Evolutionary conservation across 1,140 invertebrate genomes (phyloP).

Genomic region (Musca domestica): DNA sequence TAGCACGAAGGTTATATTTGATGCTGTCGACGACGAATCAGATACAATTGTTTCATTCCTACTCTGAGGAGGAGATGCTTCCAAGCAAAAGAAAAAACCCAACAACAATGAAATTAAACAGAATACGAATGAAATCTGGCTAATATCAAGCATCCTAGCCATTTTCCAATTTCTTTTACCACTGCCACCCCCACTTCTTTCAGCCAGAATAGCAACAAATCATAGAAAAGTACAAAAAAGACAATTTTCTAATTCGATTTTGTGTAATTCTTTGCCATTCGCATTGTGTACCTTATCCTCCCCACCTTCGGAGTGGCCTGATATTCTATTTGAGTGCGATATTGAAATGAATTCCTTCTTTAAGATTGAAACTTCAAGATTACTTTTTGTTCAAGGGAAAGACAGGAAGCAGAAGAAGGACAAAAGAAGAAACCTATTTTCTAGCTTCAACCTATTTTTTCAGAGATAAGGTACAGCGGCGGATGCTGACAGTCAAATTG

Average conservation of each 20-base stretch:
- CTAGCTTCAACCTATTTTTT: background rate
- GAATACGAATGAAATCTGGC: background rate
- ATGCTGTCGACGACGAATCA: too few relatives aligned
- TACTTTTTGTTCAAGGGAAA: background rate
- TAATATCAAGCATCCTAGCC: background rate
- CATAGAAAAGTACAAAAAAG: slow-evolving; percentile 2
- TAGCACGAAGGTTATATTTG: background rate
- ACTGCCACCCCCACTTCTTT: background rate
- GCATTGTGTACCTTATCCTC: background rate
- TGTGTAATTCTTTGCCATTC: background rate
- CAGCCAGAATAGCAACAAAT: background rate
- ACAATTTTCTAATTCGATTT: slow-evolving; percentile 22
- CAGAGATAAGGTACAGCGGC: background rate
- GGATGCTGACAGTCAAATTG: too few relatives aligned
- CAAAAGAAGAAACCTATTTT: too few relatives aligned
- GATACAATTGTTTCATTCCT: slow-evolving; percentile 4
- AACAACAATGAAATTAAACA: background rate
- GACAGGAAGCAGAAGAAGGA: too few relatives aligned
- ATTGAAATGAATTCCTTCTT: slow-evolving; percentile 15
- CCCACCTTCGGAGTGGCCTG: too few relatives aligned
- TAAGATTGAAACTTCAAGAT: slow-evolving; percentile 1
- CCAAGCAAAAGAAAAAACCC: background rate
- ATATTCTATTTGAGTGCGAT: background rate
- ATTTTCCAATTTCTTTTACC: background rate
- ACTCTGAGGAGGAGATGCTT: background rate